Percentiles rank a stretch among this genome's conserved stretches.
These are phyloP conservation scores for Heteromormyrus szaboi DNA, from an alignment of 2,797 vertebrate genomes.

Conservation along the genomic window DNA sequence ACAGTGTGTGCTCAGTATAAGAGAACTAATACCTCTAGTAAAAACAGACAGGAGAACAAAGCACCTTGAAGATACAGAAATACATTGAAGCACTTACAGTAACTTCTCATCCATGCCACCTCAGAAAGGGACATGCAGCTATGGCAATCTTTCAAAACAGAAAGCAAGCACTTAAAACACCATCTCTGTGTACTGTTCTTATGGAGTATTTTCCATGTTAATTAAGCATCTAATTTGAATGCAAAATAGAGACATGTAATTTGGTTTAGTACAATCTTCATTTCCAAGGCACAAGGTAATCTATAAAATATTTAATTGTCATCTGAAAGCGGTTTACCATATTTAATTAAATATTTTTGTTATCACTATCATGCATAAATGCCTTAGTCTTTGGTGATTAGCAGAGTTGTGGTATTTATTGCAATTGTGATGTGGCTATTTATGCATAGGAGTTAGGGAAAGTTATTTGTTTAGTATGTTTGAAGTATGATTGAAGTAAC, in stretches of 20 bases:
- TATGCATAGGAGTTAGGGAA: neutral
- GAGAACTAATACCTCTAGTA: neutral
- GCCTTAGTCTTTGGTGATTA: neutral
- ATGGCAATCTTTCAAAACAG: neutral
- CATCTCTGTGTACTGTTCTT: neutral
- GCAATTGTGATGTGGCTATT: neutral
- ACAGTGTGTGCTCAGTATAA: neutral
- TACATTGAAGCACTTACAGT: neutral
- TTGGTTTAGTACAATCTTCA: slow-evolving; percentile 4
- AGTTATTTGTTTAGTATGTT: neutral
- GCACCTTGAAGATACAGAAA: neutral
- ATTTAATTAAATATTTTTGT: neutral
- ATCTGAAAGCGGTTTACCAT: neutral
- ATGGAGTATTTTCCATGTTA: neutral
- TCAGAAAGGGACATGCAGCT: neutral
- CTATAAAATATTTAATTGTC: neutral
- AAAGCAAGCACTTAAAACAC: neutral
- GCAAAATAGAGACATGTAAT: neutral
- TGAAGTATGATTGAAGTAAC: neutral
- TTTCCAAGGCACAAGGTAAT: neutral
- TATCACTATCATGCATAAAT: slow-evolving; percentile 1
- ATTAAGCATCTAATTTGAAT: neutral
- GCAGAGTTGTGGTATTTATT: neutral
- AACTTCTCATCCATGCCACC: neutral
- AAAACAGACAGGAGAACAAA: neutral